These are phyloP conservation scores for Thunnus maccoyii DNA, from an alignment of 2,113 vertebrate genomes.

Conservation along the genomic window DNA sequence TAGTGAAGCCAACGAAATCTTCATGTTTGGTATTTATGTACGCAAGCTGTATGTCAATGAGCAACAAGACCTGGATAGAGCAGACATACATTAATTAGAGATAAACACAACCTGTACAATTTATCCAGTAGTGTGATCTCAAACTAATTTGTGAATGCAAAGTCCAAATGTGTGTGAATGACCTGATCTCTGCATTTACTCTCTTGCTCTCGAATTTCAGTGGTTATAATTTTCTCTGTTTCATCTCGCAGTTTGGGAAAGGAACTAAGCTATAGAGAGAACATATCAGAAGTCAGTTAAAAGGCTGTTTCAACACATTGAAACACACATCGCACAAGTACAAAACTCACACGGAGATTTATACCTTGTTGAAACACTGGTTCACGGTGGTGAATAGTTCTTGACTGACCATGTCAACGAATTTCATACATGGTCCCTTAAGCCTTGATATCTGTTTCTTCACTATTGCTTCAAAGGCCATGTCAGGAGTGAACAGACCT, in stretches of 20 bases:
- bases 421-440: slow-evolving; percentile 92
- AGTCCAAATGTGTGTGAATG: slow-evolving; percentile 35
- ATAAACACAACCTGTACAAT: neutral
- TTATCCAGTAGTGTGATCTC: neutral
- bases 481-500: slow-evolving; percentile 94
- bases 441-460: slow-evolving; percentile 94
- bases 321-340: slow-evolving; percentile 19
- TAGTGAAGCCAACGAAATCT: slow-evolving; percentile 95
- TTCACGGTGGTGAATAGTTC: slow-evolving; percentile 91
- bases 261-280: slow-evolving; percentile 86
- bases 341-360: neutral
- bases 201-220: slow-evolving; percentile 91
- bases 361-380: slow-evolving; percentile 93
- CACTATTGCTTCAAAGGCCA: slow-evolving; percentile 96
- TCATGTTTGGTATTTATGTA: slow-evolving; percentile 98
- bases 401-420: slow-evolving; percentile 93
- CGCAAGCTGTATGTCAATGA: slow-evolving; percentile 94
- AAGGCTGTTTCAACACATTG: neutral
- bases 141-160: neutral
- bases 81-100: neutral
- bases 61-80: slow-evolving; percentile 86
- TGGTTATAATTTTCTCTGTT: slow-evolving; percentile 92
- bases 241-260: slow-evolving; percentile 92
- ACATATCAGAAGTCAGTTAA: neutral
- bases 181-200: slow-evolving; percentile 94